A percentile compares a stretch with the other conserved stretches of the same genome.
phyloP scores from a whole-genome alignment of 2,888 invertebrate genomes.

The Lymantria monacha region DNA sequence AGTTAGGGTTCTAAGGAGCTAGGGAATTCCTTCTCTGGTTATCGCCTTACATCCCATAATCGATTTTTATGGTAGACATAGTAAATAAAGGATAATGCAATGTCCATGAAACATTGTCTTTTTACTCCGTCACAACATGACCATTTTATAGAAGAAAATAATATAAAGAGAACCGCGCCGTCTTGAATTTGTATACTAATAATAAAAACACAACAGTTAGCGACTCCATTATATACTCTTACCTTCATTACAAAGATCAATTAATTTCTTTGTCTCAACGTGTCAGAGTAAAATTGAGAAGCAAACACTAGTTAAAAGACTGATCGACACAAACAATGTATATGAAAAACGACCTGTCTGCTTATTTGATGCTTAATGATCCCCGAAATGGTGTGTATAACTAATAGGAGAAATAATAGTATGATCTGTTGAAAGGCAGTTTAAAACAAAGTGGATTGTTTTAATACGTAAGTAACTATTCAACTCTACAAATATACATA shows the following conservation, averaged over 20 bases:
- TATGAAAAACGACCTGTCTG: slow-evolving; percentile 69
- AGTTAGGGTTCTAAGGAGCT: too few relatives aligned
- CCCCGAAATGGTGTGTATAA: slow-evolving; percentile 60
- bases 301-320: slow-evolving; percentile 70
- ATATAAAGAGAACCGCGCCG: too few relatives aligned
- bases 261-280: slow-evolving; percentile 79
- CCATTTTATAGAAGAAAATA: too few relatives aligned
- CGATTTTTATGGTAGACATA: too few relatives aligned
- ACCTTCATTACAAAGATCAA: slow-evolving; percentile 75
- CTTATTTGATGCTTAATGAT: slow-evolving; percentile 67
- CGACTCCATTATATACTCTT: slow-evolving; percentile 62
- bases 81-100: too few relatives aligned
- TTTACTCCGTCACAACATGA: too few relatives aligned
- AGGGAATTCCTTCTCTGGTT: too few relatives aligned
- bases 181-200: not conserved
- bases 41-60: too few relatives aligned
- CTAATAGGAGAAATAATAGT: slow-evolving; percentile 63
- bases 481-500: too few relatives aligned
- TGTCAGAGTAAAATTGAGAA: slow-evolving; percentile 79
- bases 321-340: slow-evolving; percentile 63
- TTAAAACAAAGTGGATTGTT: not conserved
- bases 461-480: too few relatives aligned
- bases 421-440: slow-evolving; percentile 31
- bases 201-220: not conserved
- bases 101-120: too few relatives aligned